Percentiles rank a stretch among this genome's conserved stretches.
phyloP scores from a whole-genome alignment of 2,797 vertebrate genomes.

The Sarcoramphus papa region DNA sequence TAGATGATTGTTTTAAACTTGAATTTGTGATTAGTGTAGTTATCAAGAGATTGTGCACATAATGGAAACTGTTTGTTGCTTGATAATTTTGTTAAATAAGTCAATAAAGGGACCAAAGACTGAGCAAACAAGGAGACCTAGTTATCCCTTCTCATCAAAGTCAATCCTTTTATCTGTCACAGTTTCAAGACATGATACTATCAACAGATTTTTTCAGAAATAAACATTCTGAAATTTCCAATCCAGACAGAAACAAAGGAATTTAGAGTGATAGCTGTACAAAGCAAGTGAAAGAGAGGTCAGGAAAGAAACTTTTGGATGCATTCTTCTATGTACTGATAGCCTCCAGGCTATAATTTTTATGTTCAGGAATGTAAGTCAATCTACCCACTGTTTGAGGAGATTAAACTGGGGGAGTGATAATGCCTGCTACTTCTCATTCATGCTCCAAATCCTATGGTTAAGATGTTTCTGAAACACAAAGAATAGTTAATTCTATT shows the following conservation, averaged over 20 bases:
- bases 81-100: slow-evolving; percentile 7
- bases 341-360: neutral
- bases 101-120: neutral
- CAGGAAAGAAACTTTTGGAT: neutral
- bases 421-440: neutral
- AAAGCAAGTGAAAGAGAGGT: neutral
- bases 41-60: neutral
- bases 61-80: neutral
- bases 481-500: neutral
- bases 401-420: neutral
- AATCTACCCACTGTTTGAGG: neutral
- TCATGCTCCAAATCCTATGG: neutral
- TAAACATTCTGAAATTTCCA: neutral
- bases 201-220: neutral
- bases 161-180: neutral
- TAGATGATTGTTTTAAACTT: neutral
- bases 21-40: neutral
- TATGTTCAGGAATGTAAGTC: neutral
- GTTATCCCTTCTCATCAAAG: neutral
- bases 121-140: neutral
- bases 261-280: neutral
- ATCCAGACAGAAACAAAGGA: neutral
- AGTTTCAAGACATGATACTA: slow-evolving; percentile 24
- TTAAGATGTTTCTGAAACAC: neutral
- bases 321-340: neutral